Base-by-base conservation (phyloP, 2,888 invertebrate genomes). In the Melanophora roralis region DNA sequence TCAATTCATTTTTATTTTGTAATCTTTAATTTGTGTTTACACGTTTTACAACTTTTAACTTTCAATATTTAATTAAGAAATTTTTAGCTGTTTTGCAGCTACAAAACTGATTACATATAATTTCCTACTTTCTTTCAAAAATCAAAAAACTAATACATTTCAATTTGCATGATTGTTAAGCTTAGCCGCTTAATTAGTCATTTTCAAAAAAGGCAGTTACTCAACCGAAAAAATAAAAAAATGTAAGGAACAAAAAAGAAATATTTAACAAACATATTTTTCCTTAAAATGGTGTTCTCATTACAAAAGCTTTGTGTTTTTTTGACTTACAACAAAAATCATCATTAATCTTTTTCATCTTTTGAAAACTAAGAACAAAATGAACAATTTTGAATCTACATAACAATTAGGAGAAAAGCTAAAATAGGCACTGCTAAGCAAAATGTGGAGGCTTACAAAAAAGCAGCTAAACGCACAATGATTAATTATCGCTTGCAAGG, bases 261-360 rank as follows among this genome's bases (percentile, higher is more conserved):
- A 27, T 5, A 71, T 71, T 77, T 43, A 69, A 64, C 64, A 69
- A 77, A 71, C 69, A 69, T 38, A 5, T 55, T 16, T n/a, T 69
- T 23, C 14, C 47, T 62, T 1, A 27, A 23, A 32, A 47, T 68
- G 3, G 3, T 67, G 67, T 62, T 67, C 62, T 72, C 67, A 72
- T 72, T 53, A 36, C 49, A 65, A 67, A 67, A 68, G 67, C 67
- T 62, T 21, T 55, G 36, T 40, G 23, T 60, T 53, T 64, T n/a
- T 74, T 69, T 49, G 16, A 51, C 57, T 60, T 47, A 36, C 45
- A 38, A 59, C 72, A 64, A 49, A 72, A 80, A 73, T 64, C 80
- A 72, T 76, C 64, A 80, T 80, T 80, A 80, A 76, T 80, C 76
- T 68, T 72, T 75, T 72, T 62, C 75, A 62, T 79, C 53, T 49